Evolutionary conservation across 1,140 invertebrate species (phyloP), one percentile per base, ranked within the genome.

Genomic region (Teleopsis dalmanni): DNA sequence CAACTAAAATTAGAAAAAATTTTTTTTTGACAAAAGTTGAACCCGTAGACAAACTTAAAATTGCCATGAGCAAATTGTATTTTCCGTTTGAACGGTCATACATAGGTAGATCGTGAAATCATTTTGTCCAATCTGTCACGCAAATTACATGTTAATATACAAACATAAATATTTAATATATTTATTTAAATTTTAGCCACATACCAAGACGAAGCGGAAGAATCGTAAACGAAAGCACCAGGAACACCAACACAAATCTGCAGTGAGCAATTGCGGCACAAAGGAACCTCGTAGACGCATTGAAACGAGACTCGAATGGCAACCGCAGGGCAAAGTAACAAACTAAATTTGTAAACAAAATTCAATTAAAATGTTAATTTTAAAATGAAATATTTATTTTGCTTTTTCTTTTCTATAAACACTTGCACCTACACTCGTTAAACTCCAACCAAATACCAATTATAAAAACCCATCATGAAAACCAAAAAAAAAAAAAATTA

Each of bases 241-340:
- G 9, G 22, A 43, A 18, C 36, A 48, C 11, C 45, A 34, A 27
- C 35, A 44, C 23, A 19, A 41, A 22, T 76, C 38, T 21, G 68
- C 74, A 55, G 73, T 76, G 50, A 82, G 77, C 57, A 84, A 85
- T 58, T 85, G 84, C 54, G 83, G 82, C 21, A 86, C 84, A 23
- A 78, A 81, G 57, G 80, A 82, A 57, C 79, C 80, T 0, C 73
- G 74, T 3, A 73, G 77, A 50, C 72, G 72, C 36, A 75, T 76
- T 66, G 75, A 76, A 57, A 71, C 64, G 18, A 70, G 72, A 22
- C 72, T 74, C 34, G 62, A 66, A 57, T 65, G 60, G 66, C 64
- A 63, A 57, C 48, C 63, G 23, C 59, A 59, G 53, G 68, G 63
- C 43, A 72, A 64, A 46, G 56, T 55, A 51, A 36, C 22, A 26